Conservation (phyloP, 2,113 vertebrate genomes). For the Casuarius casuarius region DNA sequence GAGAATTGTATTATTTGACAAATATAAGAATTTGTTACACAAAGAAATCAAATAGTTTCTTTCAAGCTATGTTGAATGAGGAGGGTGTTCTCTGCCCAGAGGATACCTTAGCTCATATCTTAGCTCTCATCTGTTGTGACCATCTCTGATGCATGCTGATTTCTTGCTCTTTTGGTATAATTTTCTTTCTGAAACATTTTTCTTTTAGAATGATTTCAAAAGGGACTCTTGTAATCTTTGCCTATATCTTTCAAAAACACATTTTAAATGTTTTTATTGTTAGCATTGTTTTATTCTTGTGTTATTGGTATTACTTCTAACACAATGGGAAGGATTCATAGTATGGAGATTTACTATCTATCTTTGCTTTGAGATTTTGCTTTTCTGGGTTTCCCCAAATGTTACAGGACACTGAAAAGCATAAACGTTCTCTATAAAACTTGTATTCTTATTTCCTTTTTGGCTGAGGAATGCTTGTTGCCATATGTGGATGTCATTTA, state of each 20-base stretch:
- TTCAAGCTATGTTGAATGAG: constrained; percentile 9
- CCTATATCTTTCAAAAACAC: background rate
- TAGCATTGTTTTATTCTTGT: background rate
- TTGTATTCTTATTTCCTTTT: constrained; percentile 61
- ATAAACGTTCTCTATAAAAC: constrained; percentile 50
- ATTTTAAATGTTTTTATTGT: background rate
- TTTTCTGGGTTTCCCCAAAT: background rate
- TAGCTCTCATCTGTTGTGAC: background rate
- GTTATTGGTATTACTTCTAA: constrained; percentile 1
- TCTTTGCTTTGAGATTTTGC: background rate
- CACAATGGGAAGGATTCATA: background rate
- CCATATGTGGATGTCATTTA: constrained; percentile 56
- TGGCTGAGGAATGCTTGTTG: constrained; percentile 19
- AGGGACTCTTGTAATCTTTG: background rate
- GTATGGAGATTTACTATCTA: background rate
- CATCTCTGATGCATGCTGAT: fast-evolving
- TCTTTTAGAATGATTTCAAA: constrained; percentile 8
- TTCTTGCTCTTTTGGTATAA: constrained; percentile 7
- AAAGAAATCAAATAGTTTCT: background rate
- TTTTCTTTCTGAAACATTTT: background rate
- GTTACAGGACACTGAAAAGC: background rate
- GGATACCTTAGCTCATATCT: background rate
- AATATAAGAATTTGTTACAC: background rate
- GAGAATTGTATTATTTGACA: background rate
- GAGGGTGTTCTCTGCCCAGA: background rate